phyloP scores from a whole-genome alignment of 2,113 vertebrate genomes.

The Poeciliopsis retropinna region DNA sequence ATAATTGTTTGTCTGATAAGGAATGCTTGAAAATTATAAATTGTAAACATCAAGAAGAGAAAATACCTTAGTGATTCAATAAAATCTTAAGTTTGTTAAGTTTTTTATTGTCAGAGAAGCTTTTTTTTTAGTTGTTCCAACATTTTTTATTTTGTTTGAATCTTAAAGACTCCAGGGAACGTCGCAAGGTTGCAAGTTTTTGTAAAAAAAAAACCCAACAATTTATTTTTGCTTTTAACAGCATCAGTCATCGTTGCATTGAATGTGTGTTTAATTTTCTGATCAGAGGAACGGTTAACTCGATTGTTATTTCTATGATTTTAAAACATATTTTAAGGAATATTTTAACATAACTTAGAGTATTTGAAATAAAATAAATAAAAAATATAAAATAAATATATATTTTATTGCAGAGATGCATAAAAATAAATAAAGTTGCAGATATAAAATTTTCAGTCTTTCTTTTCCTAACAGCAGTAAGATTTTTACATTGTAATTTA shows the following conservation, averaged over 20 bases:
- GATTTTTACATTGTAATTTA: background rate
- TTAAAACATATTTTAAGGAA: background rate
- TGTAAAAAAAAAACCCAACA: no score
- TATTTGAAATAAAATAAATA: no score
- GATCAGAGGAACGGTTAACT: background rate
- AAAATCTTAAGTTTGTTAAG: background rate
- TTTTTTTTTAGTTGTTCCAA: no score
- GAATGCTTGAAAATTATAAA: background rate
- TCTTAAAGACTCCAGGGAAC: no score
- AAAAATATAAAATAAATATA: background rate
- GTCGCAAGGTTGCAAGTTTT: no score
- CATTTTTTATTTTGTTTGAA: no score
- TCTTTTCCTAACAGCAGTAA: background rate
- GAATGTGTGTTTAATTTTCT: background rate
- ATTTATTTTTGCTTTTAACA: background rate
- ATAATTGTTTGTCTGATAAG: no score
- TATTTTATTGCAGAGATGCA: background rate
- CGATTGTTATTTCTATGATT: background rate
- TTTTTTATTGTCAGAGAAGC: background rate
- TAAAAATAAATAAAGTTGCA: background rate
- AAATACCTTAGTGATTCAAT: background rate
- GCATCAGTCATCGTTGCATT: background rate
- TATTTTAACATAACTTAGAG: background rate
- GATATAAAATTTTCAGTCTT: background rate
- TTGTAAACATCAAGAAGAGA: background rate